Conservation (phyloP, 2,797 vertebrate genomes). For the Salmo trutta region DNA sequence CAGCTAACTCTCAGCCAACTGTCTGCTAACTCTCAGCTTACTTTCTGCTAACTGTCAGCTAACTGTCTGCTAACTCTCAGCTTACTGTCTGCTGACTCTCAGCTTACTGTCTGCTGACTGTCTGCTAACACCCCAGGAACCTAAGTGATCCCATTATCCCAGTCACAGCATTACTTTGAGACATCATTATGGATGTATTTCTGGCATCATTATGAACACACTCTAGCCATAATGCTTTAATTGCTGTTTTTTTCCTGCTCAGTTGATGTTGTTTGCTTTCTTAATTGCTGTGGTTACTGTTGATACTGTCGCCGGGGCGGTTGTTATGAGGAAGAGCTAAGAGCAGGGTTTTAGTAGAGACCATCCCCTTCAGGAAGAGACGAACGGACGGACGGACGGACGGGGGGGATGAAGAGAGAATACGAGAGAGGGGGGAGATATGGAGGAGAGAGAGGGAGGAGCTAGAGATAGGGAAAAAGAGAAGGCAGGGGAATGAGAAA, state of each 20-base stretch:
- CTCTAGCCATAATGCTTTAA: conserved; percentile 28
- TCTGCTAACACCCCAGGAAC: no score
- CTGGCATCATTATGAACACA: conserved; percentile 1
- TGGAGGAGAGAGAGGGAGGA: conserved; percentile 18
- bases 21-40: no score
- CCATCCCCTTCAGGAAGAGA: conserved; percentile 19
- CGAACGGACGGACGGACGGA: not conserved
- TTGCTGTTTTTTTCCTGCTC: conserved; percentile 35
- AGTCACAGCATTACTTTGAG: conserved; percentile 20
- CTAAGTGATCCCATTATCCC: conserved; percentile 28
- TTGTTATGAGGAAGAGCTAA: conserved; percentile 55
- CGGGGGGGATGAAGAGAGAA: conserved; percentile 2
- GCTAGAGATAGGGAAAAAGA: not conserved
- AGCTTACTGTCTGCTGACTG: no score
- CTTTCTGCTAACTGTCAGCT: no score
- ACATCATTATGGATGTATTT: not conserved
- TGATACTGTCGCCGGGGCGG: conserved; percentile 38
- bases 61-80: no score
- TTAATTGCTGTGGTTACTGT: conserved; percentile 62
- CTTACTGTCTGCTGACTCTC: no score
- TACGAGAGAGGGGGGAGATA: conserved; percentile 13
- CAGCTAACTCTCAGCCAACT: conserved; percentile 41
- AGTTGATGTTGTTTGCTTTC: conserved; percentile 41
- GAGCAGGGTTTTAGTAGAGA: conserved; percentile 60
- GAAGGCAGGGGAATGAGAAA: no score